Evolutionary conservation across 2,113 vertebrate species (phyloP), one percentile per base, ranked within the genome.

Genomic region (Malaclemys terrapin): DNA sequence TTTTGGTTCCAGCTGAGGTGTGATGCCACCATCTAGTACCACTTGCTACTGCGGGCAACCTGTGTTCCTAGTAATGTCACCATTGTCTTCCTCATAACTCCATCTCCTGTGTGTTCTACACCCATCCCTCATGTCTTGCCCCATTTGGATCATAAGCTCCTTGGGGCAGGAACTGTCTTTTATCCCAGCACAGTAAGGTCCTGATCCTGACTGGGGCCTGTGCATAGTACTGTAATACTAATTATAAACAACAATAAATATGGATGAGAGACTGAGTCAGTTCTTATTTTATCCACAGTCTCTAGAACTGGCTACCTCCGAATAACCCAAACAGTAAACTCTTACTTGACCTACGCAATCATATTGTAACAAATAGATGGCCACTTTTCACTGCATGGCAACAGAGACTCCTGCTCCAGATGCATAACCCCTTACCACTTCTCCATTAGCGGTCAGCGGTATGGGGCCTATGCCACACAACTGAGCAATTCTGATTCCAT

Each of bases 111-210:
- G 62, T 19, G 31, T 65, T 65, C 62, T 65, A n/a, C 31, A 65
- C 16, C 31, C 62, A n/a, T 19, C 31, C 31, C 62, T 35, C 62
- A n/a, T 17, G 62, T n/a, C 62, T 65, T 35, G 62, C 31, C 31
- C 62, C 14, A 16, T 35, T 62, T n/a, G 49, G 59, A 81, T 87
- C 53, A 10, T 1, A 19, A n/a, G 35, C 1, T 10, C 2, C 83
- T 87, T 85, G 22, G 93, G 89, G 14, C 84, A 29, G 25, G 42
- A n/a, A 29, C 49, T 59, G 80, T 65, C 14, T 82, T 90, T 89
- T 57, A 27, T 72, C 65, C 80, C 29, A 47, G 27, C 87, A 50
- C 79, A n/a, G 75, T 69, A 29, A 25, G 82, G 82, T 42, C n/a
- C 59, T 82, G 80, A 56, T 6, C 16, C 19, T 38, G 87, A 56